A percentile compares a stretch with the other conserved stretches of the same genome.
phyloP scores from a whole-genome alignment of 2,113 vertebrate species.

The Tachycineta bicolor region DNA sequence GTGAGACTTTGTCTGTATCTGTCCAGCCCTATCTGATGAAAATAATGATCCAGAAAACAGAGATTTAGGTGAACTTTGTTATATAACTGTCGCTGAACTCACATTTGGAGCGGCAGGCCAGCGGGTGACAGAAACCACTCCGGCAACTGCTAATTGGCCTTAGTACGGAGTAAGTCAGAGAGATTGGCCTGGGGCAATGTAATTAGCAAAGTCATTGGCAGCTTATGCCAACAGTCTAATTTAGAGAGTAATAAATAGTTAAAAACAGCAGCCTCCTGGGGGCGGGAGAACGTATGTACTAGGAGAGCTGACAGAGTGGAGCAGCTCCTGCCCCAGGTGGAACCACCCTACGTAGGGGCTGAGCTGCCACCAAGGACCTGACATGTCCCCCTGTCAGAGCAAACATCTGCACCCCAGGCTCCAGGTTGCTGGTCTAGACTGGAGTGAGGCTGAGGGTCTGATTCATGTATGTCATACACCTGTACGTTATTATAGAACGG shows the following conservation, averaged over 20 bases:
- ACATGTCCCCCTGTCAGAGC: background rate
- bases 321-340: background rate
- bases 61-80: constrained; percentile 10
- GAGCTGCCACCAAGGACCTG: background rate
- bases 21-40: background rate
- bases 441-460: background rate
- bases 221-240: constrained; percentile 57
- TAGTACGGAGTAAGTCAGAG: constrained; percentile 46
- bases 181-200: constrained; percentile 30
- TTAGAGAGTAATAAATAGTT: constrained; percentile 68
- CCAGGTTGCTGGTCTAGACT: background rate
- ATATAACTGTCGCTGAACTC: background rate
- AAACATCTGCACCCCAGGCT: rapidly evolving
- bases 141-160: constrained; percentile 53
- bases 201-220: constrained; percentile 65
- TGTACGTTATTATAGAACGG: background rate
- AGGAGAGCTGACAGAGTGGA: background rate
- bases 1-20: background rate
- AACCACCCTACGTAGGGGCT: background rate
- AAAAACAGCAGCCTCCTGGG: constrained; percentile 27
- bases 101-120: constrained; percentile 4
- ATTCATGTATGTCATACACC: rapidly evolving
- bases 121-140: constrained; percentile 44
- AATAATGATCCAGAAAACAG: background rate
- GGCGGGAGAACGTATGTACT: background rate